A percentile compares a stretch with the other conserved stretches of the same genome.
Evolutionary conservation across 1,140 invertebrate genomes (phyloP).

Genomic region (Lepidostoma basale): DNA sequence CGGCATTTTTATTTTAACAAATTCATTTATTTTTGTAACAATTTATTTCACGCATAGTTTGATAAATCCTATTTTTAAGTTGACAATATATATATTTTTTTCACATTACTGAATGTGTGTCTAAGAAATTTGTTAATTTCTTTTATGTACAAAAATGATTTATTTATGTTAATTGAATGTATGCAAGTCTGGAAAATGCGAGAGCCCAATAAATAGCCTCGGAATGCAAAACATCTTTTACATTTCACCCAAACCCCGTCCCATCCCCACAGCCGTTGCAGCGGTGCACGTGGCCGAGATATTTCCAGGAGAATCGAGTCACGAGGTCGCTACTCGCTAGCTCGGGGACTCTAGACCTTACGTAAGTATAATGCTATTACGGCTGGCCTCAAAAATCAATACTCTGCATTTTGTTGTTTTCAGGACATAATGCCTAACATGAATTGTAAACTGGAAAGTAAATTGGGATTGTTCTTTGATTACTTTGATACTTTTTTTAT

Average conservation of each 20-base stretch:
- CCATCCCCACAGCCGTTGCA: background rate
- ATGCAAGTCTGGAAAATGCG: constrained; percentile 20
- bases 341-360: background rate
- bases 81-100: constrained; percentile 23
- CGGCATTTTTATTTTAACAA: constrained; percentile 13
- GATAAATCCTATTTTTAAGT: constrained; percentile 5
- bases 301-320: constrained; percentile 3
- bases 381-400: too few relatives aligned
- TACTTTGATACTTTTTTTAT: background rate
- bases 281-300: constrained; percentile 9
- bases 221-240: constrained; percentile 16
- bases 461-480: background rate
- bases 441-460: background rate
- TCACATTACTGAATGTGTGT: constrained; percentile 6
- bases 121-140: background rate
- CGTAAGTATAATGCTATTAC: too few relatives aligned
- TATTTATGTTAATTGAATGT: constrained; percentile 10
- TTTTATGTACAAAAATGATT: background rate
- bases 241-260: background rate
- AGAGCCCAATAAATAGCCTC: constrained; percentile 35
- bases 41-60: constrained; percentile 20
- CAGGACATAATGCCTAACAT: background rate
- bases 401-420: background rate
- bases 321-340: background rate
- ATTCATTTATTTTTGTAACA: constrained; percentile 29